Evolutionary conservation across 2,113 vertebrate species (phyloP).

Genomic region (Piprites chloris): DNA sequence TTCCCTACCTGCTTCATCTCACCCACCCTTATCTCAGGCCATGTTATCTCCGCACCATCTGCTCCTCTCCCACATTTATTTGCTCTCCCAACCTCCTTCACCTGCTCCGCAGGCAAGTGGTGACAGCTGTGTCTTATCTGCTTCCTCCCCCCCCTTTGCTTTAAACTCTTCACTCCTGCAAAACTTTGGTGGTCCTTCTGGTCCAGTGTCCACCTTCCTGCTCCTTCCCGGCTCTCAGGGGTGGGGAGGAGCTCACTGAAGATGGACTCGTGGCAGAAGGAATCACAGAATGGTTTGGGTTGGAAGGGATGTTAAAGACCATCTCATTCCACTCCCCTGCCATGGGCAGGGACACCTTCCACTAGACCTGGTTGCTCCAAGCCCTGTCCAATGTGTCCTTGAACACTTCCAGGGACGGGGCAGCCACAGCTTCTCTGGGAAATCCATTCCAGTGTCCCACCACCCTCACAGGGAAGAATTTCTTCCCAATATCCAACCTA

Average conservation of each 20-base stretch:
- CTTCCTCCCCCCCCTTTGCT: background rate
- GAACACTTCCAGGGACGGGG: background rate
- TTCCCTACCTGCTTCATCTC: background rate
- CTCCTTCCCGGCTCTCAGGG: background rate
- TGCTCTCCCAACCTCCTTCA: background rate
- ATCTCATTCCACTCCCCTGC: background rate
- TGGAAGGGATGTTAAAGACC: background rate
- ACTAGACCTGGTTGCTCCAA: accelerated
- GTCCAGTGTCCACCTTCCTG: background rate
- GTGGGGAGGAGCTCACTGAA: background rate
- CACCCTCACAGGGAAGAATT: background rate
- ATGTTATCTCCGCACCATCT: background rate
- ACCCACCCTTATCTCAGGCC: background rate
- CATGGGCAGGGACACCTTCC: background rate
- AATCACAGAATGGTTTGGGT: background rate
- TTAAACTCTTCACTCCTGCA: background rate
- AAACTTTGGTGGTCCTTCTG: background rate
- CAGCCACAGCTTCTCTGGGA: background rate
- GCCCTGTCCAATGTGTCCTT: background rate
- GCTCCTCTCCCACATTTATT: background rate
- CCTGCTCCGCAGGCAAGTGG: background rate
- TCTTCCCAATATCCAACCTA: background rate
- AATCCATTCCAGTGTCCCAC: background rate
- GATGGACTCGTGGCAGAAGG: background rate
- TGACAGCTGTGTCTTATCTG: background rate